A percentile compares a stretch with the other conserved stretches of the same genome.
Conservation (phyloP, 2,888 invertebrate genomes). For the Dryocosmus kuriphilus region DNA sequence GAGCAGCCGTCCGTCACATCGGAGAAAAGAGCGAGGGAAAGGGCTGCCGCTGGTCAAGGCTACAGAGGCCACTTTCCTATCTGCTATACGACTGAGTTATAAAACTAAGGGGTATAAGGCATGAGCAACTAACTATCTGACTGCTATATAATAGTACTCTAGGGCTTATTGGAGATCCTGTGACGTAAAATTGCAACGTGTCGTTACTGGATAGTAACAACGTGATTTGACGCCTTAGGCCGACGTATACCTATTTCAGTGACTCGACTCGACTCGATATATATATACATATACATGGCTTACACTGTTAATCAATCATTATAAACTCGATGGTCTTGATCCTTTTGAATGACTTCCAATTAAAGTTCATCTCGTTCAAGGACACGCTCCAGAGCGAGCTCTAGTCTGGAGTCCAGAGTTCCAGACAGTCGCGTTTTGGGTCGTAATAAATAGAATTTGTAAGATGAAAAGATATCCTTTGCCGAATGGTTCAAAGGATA, state of each 20-base stretch:
- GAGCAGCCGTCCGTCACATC: constrained; percentile 57
- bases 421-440: constrained; percentile 15
- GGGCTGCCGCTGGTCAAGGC: constrained; percentile 62
- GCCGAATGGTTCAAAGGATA: constrained; percentile 21
- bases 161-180: not conserved
- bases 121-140: no score
- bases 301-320: constrained; percentile 36
- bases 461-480: constrained; percentile 37
- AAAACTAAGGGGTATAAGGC: not conserved
- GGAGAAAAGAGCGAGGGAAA: constrained; percentile 53
- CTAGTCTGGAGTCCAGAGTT: not conserved
- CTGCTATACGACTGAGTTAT: not conserved
- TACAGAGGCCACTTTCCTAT: constrained; percentile 35
- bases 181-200: constrained; percentile 7
- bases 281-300: no score
- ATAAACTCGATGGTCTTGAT: constrained; percentile 10
- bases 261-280: no score
- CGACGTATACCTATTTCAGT: not conserved
- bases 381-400: not conserved
- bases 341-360: constrained; percentile 19
- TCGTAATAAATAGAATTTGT: constrained; percentile 28
- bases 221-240: constrained; percentile 2
- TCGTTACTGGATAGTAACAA: not conserved
- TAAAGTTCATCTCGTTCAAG: constrained; percentile 32
- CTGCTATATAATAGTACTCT: no score